Evolutionary conservation across 30 jellyfish, hydroid and myxozoan genomes (phyloP).

Genomic region (Clytia hemisphaerica): DNA sequence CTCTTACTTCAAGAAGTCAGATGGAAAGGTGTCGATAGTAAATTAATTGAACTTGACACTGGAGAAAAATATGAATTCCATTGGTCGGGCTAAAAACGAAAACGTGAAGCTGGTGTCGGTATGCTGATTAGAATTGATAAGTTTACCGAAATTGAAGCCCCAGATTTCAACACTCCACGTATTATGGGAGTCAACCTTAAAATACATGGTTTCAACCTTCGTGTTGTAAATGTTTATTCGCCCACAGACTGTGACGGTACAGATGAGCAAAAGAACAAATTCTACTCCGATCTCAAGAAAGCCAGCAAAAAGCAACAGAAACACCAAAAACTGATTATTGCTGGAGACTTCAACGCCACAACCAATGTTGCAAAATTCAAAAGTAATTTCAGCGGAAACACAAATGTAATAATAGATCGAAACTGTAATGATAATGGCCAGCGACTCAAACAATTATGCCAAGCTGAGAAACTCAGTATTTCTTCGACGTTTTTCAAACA

Average conservation of each 20-base stretch:
- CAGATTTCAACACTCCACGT: background rate
- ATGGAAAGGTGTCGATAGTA: background rate
- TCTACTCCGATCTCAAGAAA: background rate
- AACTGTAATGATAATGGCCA: background rate
- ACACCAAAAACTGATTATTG: background rate
- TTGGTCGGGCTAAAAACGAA: background rate
- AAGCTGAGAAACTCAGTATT: background rate
- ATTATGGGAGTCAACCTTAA: background rate
- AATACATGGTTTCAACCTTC: background rate
- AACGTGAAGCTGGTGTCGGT: slow-evolving; percentile 10
- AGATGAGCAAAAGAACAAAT: background rate
- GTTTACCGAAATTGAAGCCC: background rate
- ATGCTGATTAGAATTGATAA: background rate
- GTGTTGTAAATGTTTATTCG: background rate
- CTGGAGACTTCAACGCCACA: too few relatives aligned
- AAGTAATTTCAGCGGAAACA: too few relatives aligned
- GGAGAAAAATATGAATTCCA: background rate
- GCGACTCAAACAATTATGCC: background rate
- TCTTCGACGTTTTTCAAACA: background rate
- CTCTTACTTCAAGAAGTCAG: background rate
- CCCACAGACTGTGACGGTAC: slow-evolving; percentile 8
- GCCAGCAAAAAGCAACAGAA: background rate
- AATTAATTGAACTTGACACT: background rate
- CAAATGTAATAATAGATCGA: too few relatives aligned
- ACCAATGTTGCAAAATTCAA: too few relatives aligned